Evolutionary conservation across 1,140 invertebrate genomes (phyloP).

Genomic region (Gryon sp.): DNA sequence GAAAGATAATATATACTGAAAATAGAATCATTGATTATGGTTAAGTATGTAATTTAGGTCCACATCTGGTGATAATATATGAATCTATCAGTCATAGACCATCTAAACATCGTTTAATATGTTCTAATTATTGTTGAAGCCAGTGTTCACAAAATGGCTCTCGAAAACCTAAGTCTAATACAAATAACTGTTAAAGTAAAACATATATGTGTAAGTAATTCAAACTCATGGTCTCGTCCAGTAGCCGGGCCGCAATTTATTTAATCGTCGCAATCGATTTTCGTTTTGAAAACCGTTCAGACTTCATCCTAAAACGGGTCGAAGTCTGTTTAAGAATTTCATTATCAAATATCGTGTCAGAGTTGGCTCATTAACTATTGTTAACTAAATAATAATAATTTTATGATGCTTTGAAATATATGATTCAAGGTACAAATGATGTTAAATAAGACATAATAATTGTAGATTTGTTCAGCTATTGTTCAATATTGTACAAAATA

Average conservation of each 20-base stretch:
- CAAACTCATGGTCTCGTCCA: constrained; percentile 63
- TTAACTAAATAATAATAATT: constrained; percentile 17
- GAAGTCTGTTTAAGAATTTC: constrained; percentile 52
- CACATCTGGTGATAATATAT: constrained; percentile 7
- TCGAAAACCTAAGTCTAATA: constrained; percentile 58
- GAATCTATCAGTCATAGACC: constrained; percentile 25
- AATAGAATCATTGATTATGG: no score
- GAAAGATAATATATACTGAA: no score
- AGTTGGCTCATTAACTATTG: constrained; percentile 60
- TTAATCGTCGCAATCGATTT: constrained; percentile 51
- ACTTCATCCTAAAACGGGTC: constrained; percentile 60
- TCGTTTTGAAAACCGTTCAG: constrained; percentile 55
- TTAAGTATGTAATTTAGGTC: constrained; percentile 1
- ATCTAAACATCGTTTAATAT: constrained; percentile 38
- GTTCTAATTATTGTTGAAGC: constrained; percentile 36
- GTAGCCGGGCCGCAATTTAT: constrained; percentile 53
- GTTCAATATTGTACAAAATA: no score
- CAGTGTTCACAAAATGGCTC: constrained; percentile 43
- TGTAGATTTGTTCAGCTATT: background rate
- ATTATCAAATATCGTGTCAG: constrained; percentile 26
- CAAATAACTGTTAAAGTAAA: constrained; percentile 52
- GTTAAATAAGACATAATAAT: background rate
- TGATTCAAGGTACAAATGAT: background rate
- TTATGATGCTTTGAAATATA: constrained; percentile 3
- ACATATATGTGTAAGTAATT: constrained; percentile 54